Percentiles rank a stretch among this genome's conserved stretches.
These are phyloP conservation scores for Eupithecia dodoneata DNA, from an alignment of 2,888 invertebrate species.

Conservation along the genomic window DNA sequence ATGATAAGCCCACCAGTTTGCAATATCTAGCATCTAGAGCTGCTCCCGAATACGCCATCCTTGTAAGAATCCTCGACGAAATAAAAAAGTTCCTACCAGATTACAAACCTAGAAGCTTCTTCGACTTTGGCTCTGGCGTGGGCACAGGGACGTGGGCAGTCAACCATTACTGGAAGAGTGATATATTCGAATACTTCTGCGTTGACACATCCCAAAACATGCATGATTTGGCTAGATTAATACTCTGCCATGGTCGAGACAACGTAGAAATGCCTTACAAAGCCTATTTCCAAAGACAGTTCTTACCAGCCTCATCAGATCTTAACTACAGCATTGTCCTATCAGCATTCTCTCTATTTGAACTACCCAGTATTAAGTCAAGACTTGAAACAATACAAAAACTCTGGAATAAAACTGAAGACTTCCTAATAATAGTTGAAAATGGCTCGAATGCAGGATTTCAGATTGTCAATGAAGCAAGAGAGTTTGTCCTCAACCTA, in stretches of 20 bases:
- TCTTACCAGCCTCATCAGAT: constrained; percentile 87
- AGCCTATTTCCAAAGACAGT: constrained; percentile 90
- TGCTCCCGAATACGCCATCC: constrained; percentile 89
- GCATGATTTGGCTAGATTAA: constrained; percentile 90
- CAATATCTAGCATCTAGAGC: constrained; percentile 89
- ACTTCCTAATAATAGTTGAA: constrained; percentile 93
- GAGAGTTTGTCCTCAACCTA: constrained; percentile 89
- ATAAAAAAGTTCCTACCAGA: constrained; percentile 85
- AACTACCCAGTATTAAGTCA: constrained; percentile 87
- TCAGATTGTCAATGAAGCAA: constrained; percentile 91
- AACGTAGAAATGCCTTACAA: constrained; percentile 84
- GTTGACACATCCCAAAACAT: constrained; percentile 93
- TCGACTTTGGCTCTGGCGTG: constrained; percentile 96
- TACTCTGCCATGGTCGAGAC: constrained; percentile 87
- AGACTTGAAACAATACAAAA: constrained; percentile 89
- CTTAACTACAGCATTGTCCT: constrained; percentile 91
- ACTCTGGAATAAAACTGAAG: constrained; percentile 93
- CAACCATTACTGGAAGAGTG: constrained; percentile 87
- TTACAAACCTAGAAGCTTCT: constrained; percentile 90
- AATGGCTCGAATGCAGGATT: constrained; percentile 93
- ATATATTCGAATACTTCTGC: constrained; percentile 92
- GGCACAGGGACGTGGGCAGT: constrained; percentile 95
- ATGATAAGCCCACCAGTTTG: constrained; percentile 85
- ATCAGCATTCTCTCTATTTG: constrained; percentile 91
- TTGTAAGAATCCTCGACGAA: constrained; percentile 89